Base-by-base conservation (phyloP, 2,113 vertebrate species). In the Sinosuthora webbiana region DNA sequence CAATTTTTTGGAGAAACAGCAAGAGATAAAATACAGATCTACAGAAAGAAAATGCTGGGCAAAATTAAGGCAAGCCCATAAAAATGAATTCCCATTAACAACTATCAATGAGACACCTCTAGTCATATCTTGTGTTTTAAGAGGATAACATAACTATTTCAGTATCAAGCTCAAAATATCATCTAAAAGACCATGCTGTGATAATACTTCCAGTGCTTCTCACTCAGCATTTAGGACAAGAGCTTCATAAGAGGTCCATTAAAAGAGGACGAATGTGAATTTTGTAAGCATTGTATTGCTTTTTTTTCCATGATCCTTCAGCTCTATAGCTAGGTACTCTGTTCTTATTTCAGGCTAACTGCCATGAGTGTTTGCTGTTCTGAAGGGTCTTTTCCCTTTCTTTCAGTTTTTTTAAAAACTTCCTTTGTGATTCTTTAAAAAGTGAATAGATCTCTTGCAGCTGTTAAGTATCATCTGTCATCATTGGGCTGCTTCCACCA, bases 151-250 rank as follows among this genome's bases (percentile, higher is more conserved):
- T 35, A 70, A 67, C 37, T 83, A 76, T 89, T 81, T 77, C 59
- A 81, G 60, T 89, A 89, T 86, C 24, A 49, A 60, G 24, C 56
- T 87, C 64, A 13, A 94, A 94, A 44, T 60, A 75, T 39, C 70
- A 60, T 86, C 89, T 94, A 71, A 89, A 90, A 5, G 67, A 33
- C 21, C 84, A 59, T 47, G 41, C 71, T 88, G 64, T 87, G 91
- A 89, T 92, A 97, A 89, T 87, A 67, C 19, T 81, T 92, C 13
- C 31, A 63, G 18, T 75, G 69, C 15, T 95, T 97, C 90, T 95
- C 55, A 79, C 82, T 94, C 89, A 90, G 15, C 83, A 62, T 30
- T 63, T 71, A 77, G 50, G 68, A 94, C 55, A 67, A 91, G 22
- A 27, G 33, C 35, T 92, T 94, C 44, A 65, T 63, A 93, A 95